A percentile compares a stretch with the other conserved stretches of the same genome.
Evolutionary conservation across 2,797 vertebrate species (phyloP).

Genomic region (Arvicola amphibius): DNA sequence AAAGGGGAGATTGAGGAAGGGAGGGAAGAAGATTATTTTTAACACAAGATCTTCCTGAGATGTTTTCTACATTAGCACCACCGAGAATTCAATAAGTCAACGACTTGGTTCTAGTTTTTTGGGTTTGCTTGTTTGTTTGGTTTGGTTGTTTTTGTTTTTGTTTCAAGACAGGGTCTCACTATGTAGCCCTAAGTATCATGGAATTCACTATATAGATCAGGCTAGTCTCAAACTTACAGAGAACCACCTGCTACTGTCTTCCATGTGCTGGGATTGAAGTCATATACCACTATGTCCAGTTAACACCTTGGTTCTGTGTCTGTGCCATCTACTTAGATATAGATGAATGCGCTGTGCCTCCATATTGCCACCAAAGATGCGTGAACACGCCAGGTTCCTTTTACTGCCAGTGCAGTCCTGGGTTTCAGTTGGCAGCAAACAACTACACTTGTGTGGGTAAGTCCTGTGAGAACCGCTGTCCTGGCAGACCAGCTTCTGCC

Average conservation of each 20-base stretch:
- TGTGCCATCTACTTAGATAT: slow-evolving; percentile 88
- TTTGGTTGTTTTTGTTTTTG: neutral
- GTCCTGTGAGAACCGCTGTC: slow-evolving; percentile 69
- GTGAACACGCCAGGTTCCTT: slow-evolving; percentile 96
- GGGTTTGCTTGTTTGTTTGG: neutral
- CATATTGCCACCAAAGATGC: slow-evolving; percentile 96
- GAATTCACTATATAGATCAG: neutral
- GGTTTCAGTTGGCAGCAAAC: slow-evolving; percentile 95
- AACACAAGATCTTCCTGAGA: slow-evolving; percentile 17
- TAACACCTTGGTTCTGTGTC: slow-evolving; percentile 46
- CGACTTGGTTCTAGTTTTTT: slow-evolving; percentile 7
- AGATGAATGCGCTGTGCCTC: slow-evolving; percentile 93
- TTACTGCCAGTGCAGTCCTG: slow-evolving; percentile 95
- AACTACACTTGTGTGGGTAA: slow-evolving; percentile 98
- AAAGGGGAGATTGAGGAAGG: neutral
- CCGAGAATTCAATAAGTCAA: slow-evolving; percentile 26
- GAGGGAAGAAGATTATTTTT: neutral
- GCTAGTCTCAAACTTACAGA: neutral
- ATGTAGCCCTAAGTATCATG: neutral
- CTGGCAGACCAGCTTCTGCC: neutral
- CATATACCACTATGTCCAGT: neutral
- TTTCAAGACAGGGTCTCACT: neutral
- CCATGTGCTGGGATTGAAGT: neutral
- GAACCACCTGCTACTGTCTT: neutral
- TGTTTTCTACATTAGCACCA: slow-evolving; percentile 34